A percentile compares a stretch with the other conserved stretches of the same genome.
Evolutionary conservation across 2,113 vertebrate species (phyloP).

Genomic region (Lampris megalopsis): DNA sequence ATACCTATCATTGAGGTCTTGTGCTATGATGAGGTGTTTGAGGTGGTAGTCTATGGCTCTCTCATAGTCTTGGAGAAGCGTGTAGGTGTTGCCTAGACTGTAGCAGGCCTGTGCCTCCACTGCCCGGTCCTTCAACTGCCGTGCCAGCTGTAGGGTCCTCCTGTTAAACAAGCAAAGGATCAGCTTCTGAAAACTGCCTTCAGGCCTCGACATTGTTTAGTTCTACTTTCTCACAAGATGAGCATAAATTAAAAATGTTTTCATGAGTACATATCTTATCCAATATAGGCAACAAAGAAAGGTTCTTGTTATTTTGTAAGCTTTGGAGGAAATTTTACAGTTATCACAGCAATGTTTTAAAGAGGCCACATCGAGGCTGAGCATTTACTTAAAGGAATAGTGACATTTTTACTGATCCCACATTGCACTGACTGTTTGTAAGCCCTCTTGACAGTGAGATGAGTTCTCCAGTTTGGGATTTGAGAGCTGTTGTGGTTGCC

Average conservation of each 20-base stretch:
- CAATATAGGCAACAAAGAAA: not conserved
- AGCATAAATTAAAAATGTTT: not conserved
- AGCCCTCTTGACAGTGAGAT: not conserved
- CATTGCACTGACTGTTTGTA: not conserved
- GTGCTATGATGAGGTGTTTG: slow-evolving; percentile 95
- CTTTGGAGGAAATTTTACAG: too few relatives aligned
- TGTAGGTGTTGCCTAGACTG: slow-evolving; percentile 96
- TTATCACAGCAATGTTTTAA: too few relatives aligned
- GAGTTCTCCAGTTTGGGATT: not conserved
- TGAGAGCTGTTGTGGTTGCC: not conserved
- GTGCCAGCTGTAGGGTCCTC: slow-evolving; percentile 90
- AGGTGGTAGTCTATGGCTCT: slow-evolving; percentile 95
- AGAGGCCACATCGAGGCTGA: too few relatives aligned
- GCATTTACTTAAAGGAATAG: not conserved
- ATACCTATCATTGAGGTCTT: slow-evolving; percentile 93
- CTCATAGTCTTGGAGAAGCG: slow-evolving; percentile 95
- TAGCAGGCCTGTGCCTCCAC: slow-evolving; percentile 98
- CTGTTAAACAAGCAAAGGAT: slow-evolving; percentile 72
- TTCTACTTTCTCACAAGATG: not conserved
- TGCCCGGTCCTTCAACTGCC: slow-evolving; percentile 92
- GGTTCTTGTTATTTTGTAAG: too few relatives aligned
- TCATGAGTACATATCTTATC: not conserved
- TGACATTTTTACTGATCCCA: too few relatives aligned
- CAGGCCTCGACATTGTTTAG: not conserved
- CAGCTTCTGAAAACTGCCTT: slow-evolving; percentile 6